Evolutionary conservation across 2,888 invertebrate genomes (phyloP), one percentile per base, ranked within the genome.

Genomic region (Mayetiola destructor): DNA sequence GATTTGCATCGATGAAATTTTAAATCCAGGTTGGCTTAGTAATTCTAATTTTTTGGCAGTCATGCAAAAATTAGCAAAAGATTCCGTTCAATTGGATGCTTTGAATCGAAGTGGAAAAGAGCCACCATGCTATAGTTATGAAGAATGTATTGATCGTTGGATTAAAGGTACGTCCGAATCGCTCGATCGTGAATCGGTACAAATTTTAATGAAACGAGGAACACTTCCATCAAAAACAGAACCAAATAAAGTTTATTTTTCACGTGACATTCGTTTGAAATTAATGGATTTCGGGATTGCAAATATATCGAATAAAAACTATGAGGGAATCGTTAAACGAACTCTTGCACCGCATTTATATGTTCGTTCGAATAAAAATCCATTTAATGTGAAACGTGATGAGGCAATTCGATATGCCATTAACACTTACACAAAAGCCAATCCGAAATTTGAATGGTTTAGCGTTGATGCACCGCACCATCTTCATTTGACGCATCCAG

Each of bases 391-490:
- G 14, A 32, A 80, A 62, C n/a, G n/a, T n/a, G n/a, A n/a, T n/a
- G 69, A 85, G 56, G 77, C 80, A 58, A 72, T 84, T 0, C 81
- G 79, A 67, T 76, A 77, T 61, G 75, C 79, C 60, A 63, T 81
- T 20, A 75, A 77, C 55, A 65, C 77, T 12, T 66, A 85, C 27
- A 37, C 48, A 14, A 76, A 73, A 57, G 69, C 72, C 58, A 75
- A 80, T 63, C 70, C 71, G 0, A 73, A 77, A 54, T 83, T 80
- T 63, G 77, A 79, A 64, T 75, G 75, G 60, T 76, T 80, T 58
- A 75, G 76, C 59, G 71, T 87, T 1, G 76, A 80, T 16, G 86
- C 86, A 1, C 77, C 77, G 2, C 88, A 88, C 71, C 86, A 87
- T 67, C 75, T 82, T n/a, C 87, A 88, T 72, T 75, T 88, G 59